Evolutionary conservation across 64 coral and sea anemone species (phyloP).

Genomic region (Montipora efflorescens): DNA sequence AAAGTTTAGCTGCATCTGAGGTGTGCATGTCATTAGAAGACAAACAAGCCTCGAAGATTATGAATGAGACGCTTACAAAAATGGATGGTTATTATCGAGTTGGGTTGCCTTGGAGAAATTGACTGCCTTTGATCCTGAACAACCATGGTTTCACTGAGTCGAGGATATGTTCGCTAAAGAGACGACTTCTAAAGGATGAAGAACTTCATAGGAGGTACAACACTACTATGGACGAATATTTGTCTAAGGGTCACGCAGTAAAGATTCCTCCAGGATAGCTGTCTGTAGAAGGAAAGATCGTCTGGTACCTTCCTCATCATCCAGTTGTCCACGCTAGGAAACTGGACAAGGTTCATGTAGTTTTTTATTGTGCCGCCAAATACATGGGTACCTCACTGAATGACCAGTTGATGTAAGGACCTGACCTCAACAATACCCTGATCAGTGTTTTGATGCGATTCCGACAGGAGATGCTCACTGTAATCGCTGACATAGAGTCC

Average conservation of each 20-base stretch:
- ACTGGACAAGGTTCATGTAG: too few species aligned
- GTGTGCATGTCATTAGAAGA: conserved; percentile 14
- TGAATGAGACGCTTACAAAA: not conserved
- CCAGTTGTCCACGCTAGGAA: too few species aligned
- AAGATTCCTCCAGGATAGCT: not conserved
- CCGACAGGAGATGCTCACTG: not conserved
- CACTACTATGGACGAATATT: not conserved
- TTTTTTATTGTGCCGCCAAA: too few species aligned
- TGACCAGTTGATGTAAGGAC: too few species aligned
- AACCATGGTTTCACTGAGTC: not conserved
- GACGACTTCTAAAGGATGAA: not conserved
- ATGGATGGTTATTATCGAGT: not conserved
- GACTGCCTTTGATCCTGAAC: not conserved
- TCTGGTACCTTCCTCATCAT: too few species aligned
- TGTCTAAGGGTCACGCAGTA: not conserved
- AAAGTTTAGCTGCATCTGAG: not conserved
- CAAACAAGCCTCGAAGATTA: not conserved
- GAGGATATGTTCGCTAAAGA: not conserved
- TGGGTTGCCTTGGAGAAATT: conserved; percentile 13
- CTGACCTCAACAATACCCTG: too few species aligned
- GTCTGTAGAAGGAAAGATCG: too few species aligned
- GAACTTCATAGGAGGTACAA: not conserved
- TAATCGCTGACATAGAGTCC: not conserved
- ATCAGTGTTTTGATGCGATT: not conserved
- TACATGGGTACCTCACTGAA: too few species aligned